Percentiles rank a stretch among this genome's conserved stretches.
Evolutionary conservation across 2,113 vertebrate species (phyloP).

Genomic region (Eubucco bourcierii): DNA sequence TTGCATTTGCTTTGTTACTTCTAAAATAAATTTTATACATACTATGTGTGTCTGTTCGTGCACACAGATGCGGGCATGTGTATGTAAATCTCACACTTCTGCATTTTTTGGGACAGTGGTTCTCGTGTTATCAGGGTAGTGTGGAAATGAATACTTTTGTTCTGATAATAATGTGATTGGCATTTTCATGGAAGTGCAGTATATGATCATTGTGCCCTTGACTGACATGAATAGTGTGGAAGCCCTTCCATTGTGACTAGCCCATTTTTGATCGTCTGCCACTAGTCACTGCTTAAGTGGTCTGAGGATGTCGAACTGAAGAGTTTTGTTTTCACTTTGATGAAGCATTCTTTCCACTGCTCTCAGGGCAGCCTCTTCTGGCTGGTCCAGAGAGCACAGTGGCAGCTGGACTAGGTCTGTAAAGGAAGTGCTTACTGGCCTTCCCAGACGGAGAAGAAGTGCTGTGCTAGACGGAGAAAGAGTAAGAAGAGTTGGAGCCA

Average conservation of each 20-base stretch:
- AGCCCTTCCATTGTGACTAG: not conserved
- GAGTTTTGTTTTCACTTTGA: conserved; percentile 70
- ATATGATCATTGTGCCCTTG: not conserved
- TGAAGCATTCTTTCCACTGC: conserved; percentile 71
- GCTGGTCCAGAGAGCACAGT: conserved; percentile 57
- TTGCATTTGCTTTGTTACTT: not conserved
- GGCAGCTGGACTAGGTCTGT: not conserved
- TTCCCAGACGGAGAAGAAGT: conserved; percentile 22
- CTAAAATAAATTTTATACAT: not conserved
- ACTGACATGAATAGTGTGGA: not conserved
- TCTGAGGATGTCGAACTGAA: conserved; percentile 51
- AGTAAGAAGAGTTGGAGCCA: conserved; percentile 44
- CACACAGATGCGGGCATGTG: fast-evolving
- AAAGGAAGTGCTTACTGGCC: conserved; percentile 34
- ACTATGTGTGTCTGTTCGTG: fast-evolving
- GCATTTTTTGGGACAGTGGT: not conserved
- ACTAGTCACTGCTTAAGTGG: conserved; percentile 43
- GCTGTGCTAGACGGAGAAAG: conserved; percentile 20
- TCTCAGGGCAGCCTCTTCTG: conserved; percentile 78
- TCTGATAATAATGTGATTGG: not conserved
- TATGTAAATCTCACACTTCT: not conserved
- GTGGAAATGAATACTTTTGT: not conserved
- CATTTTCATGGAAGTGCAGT: not conserved
- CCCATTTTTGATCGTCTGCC: conserved; percentile 23
- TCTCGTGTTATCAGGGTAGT: not conserved